Percentiles rank a stretch among this genome's conserved stretches.
Conservation (phyloP, 1,140 invertebrate species). For the Drosophila parabipectinata region DNA sequence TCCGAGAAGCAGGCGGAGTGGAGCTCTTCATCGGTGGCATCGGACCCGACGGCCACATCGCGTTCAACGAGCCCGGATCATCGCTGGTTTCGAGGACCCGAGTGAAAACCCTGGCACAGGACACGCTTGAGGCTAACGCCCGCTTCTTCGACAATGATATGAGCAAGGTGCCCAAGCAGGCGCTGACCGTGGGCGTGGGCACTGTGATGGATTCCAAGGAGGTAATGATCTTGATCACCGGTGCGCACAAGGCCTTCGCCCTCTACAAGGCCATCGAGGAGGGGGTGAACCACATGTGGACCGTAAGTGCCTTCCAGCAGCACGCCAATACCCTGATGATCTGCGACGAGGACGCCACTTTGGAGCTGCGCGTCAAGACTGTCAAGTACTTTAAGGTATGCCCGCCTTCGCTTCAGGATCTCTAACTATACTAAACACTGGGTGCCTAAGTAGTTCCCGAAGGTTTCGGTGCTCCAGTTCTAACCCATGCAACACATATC, state of each 20-base stretch:
- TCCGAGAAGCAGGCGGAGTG: constrained; percentile 95
- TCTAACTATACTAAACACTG: constrained; percentile 2
- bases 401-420: constrained; percentile 23
- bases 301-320: constrained; percentile 99
- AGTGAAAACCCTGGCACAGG: constrained; percentile 97
- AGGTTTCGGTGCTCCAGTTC: constrained; percentile 15
- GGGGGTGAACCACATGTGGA: constrained; percentile 99
- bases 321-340: constrained; percentile 96
- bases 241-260: constrained; percentile 98
- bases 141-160: constrained; percentile 98
- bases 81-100: constrained; percentile 97
- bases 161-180: constrained; percentile 94
- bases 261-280: constrained; percentile 97
- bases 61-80: constrained; percentile 99
- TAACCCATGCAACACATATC: neutral
- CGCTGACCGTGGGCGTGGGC: constrained; percentile 98
- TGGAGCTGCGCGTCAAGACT: constrained; percentile 98
- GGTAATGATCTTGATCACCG: constrained; percentile 99
- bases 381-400: constrained; percentile 99
- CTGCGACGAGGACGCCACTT: constrained; percentile 98
- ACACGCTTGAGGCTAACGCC: constrained; percentile 98
- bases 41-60: constrained; percentile 96
- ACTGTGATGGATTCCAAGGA: constrained; percentile 99
- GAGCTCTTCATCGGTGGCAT: constrained; percentile 97
- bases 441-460: constrained; percentile 16